Conservation (phyloP, 92 coral and sea anemone genomes). For the Micromussa lordhowensis region DNA sequence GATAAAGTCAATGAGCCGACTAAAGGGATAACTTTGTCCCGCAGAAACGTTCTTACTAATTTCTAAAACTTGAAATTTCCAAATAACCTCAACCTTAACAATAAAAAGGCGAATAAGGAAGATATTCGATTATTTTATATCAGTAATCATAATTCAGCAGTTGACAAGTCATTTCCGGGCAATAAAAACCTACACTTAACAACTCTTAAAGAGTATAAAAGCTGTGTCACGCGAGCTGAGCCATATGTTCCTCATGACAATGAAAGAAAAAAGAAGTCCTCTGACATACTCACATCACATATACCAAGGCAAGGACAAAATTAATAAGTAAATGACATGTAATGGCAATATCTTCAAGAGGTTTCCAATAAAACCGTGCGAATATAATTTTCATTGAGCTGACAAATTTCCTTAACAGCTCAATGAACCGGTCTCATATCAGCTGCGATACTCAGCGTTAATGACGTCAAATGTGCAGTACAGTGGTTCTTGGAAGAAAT, state of each 20-base stretch:
- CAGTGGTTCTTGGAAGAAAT: background rate
- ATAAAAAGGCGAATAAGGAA: background rate
- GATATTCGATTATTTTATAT: conserved; percentile 6
- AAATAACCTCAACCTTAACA: background rate
- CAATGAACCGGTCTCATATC: background rate
- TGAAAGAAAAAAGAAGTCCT: background rate
- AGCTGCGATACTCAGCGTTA: background rate
- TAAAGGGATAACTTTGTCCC: background rate
- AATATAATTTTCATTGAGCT: background rate
- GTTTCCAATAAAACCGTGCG: background rate
- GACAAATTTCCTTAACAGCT: background rate
- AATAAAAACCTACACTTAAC: conserved; percentile 21
- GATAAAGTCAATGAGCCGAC: background rate
- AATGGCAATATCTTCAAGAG: conserved; percentile 14
- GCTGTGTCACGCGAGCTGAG: background rate
- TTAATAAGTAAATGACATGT: conserved; percentile 27
- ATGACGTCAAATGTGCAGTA: conserved; percentile 5
- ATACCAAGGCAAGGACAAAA: background rate
- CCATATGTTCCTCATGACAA: conserved; percentile 3
- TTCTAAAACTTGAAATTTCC: background rate
- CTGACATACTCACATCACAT: conserved; percentile 1
- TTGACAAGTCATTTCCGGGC: conserved; percentile 41
- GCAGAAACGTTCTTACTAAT: background rate
- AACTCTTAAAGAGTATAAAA: background rate
- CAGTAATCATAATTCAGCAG: background rate